A percentile compares a stretch with the other conserved stretches of the same genome.
Evolutionary conservation across 2,113 vertebrate species (phyloP).

Genomic region (Prionailurus bengalensis): DNA sequence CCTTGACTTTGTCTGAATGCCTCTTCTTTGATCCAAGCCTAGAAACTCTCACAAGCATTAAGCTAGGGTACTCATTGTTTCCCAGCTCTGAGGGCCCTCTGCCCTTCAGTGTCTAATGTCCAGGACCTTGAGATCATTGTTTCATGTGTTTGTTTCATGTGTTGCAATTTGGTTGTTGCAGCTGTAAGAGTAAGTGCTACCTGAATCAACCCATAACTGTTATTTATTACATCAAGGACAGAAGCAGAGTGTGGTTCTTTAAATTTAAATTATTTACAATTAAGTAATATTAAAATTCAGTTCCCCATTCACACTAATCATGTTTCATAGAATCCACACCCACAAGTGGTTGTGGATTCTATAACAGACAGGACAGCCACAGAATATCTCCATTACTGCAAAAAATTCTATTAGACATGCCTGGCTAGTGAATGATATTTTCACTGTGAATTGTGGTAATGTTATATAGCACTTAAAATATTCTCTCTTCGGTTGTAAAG

Average conservation of each 20-base stretch:
- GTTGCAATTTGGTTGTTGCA: background rate
- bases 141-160: background rate
- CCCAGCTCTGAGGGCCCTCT: background rate
- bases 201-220: background rate
- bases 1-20: background rate
- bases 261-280: slow-evolving; percentile 38
- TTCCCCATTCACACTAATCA: background rate
- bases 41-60: background rate
- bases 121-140: background rate
- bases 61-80: background rate
- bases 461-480: background rate
- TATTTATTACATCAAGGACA: background rate
- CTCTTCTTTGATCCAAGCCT: background rate
- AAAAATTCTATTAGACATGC: background rate
- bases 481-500: background rate
- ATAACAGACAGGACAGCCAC: background rate
- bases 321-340: background rate
- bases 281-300: slow-evolving; percentile 38
- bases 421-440: background rate
- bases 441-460: background rate
- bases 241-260: background rate
- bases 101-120: background rate
- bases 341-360: background rate
- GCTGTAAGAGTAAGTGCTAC: background rate
- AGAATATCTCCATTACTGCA: background rate